Conservation (phyloP, 2,888 invertebrate species). For the Xanthostigma xanthostigma region DNA sequence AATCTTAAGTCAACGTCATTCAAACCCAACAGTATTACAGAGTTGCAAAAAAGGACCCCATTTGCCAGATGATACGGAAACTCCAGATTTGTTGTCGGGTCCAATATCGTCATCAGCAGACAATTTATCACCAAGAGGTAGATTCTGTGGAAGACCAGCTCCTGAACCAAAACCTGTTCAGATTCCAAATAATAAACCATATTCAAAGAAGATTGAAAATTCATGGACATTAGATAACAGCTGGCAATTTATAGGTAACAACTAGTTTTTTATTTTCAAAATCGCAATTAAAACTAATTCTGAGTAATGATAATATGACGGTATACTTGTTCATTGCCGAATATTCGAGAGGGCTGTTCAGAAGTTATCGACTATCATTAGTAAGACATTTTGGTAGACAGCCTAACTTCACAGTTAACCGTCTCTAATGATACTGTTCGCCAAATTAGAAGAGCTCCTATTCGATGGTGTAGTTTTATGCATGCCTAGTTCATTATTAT, state of each 20-base stretch:
- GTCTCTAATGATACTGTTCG: neutral
- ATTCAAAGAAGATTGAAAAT: conserved; percentile 29
- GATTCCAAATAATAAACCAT: conserved; percentile 43
- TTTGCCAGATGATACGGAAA: conserved; percentile 2
- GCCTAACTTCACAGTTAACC: no score
- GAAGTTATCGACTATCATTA: no score
- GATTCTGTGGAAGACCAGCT: conserved; percentile 33
- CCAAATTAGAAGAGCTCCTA: no score
- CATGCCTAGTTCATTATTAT: no score
- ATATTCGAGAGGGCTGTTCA: no score
- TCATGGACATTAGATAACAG: conserved; percentile 80
- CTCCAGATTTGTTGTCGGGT: conserved; percentile 14
- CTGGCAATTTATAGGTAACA: conserved; percentile 77
- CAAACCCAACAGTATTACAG: conserved; percentile 30
- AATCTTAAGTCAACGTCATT: conserved; percentile 26
- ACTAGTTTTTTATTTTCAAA: conserved; percentile 10
- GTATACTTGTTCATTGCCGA: no score
- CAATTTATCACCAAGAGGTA: conserved; percentile 34
- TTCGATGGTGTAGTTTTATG: no score
- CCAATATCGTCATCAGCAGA: conserved; percentile 52
- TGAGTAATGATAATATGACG: no score
- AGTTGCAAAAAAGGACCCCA: conserved; percentile 7
- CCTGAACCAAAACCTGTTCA: conserved; percentile 59
- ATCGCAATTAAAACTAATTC: neutral
- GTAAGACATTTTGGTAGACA: no score